A percentile compares a stretch with the other conserved stretches of the same genome.
Conservation (phyloP, 2,797 vertebrate genomes). For the Miichthys miiuy region DNA sequence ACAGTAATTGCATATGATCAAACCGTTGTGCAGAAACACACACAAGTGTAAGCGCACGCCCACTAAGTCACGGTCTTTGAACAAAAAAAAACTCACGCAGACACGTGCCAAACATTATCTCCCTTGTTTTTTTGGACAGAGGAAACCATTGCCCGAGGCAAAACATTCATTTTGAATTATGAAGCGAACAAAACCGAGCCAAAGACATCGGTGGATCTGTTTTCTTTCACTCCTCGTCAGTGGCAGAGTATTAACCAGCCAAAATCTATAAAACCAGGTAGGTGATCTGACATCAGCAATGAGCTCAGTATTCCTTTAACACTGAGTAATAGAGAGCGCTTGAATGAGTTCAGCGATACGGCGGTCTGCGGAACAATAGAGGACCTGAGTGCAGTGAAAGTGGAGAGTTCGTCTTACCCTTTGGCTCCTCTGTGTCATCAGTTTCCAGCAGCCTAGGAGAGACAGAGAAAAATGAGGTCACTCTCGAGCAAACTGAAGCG, state of each 20-base stretch:
- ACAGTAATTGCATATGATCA: conserved; percentile 23
- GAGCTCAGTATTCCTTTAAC: conserved; percentile 57
- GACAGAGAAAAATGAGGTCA: conserved; percentile 66
- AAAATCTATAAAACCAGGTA: conserved; percentile 48
- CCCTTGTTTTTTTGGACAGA: conserved; percentile 15
- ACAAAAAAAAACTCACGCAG: conserved; percentile 16
- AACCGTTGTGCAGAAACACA: conserved; percentile 28
- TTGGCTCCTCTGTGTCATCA: conserved; percentile 76
- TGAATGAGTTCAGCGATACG: conserved; percentile 48
- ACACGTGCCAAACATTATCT: conserved; percentile 28
- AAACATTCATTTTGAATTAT: conserved; percentile 41
- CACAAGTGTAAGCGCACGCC: background rate
- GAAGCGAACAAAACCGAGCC: conserved; percentile 27
- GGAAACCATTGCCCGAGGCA: conserved; percentile 12
- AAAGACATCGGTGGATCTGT: conserved; percentile 21
- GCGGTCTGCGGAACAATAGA: conserved; percentile 53
- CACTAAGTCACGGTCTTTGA: background rate
- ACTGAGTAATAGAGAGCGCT: conserved; percentile 45
- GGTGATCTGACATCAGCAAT: conserved; percentile 57
- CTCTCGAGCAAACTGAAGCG: conserved; percentile 27
- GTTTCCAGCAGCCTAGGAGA: conserved; percentile 76
- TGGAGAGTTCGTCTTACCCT: conserved; percentile 81
- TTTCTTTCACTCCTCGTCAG: conserved; percentile 33
- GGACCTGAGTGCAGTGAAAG: conserved; percentile 66
- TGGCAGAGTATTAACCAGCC: conserved; percentile 33